A percentile compares a stretch with the other conserved stretches of the same genome.
Evolutionary conservation across 2,797 vertebrate genomes (phyloP).

Genomic region (Scolopax bukidnonensis): DNA sequence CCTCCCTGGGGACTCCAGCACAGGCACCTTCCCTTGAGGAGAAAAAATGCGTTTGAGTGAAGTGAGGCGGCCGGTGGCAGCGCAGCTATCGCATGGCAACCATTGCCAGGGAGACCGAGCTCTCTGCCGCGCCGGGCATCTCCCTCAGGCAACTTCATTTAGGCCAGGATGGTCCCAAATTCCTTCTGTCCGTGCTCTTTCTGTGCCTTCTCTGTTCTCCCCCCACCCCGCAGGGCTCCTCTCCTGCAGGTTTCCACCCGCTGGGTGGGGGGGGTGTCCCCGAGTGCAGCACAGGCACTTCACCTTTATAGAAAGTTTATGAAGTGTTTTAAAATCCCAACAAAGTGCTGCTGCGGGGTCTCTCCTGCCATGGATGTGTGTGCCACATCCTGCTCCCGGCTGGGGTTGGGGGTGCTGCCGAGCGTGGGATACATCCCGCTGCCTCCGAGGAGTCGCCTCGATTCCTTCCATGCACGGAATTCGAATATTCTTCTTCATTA

Average conservation of each 20-base stretch:
- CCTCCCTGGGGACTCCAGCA: neutral
- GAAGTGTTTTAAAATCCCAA: accelerated
- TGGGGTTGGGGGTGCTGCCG: neutral
- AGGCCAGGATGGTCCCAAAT: neutral
- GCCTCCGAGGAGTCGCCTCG: neutral
- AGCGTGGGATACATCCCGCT: accelerated
- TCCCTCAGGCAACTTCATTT: neutral
- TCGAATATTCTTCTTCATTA: neutral
- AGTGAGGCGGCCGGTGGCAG: neutral
- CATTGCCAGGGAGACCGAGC: constrained; percentile 61
- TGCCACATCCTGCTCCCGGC: neutral
- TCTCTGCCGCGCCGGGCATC: neutral
- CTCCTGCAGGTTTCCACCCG: neutral
- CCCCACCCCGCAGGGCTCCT: neutral
- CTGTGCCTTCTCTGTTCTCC: accelerated
- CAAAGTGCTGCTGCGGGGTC: accelerated
- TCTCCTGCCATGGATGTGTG: neutral
- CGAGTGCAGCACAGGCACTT: neutral
- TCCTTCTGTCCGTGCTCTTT: accelerated
- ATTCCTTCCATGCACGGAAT: neutral
- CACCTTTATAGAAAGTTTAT: accelerated
- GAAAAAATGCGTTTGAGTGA: neutral
- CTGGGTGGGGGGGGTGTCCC: too few relatives aligned
- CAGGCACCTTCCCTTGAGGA: neutral
- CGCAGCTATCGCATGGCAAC: constrained; percentile 50